A percentile compares a stretch with the other conserved stretches of the same genome.
Evolutionary conservation across 2,113 vertebrate genomes (phyloP).

Genomic region (Riparia riparia): DNA sequence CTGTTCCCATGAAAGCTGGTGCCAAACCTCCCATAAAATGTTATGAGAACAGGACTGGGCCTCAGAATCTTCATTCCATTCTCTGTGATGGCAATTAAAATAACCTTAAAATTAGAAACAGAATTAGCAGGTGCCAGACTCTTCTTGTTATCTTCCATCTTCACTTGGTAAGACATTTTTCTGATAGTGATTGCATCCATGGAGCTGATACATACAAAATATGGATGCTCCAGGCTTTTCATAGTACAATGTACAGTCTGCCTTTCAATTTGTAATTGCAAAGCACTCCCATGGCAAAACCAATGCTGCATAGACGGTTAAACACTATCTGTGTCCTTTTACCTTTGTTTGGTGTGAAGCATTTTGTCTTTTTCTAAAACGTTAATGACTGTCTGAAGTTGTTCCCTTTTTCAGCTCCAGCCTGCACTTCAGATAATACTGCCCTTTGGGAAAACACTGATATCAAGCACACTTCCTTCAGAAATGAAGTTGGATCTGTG

Average conservation of each 20-base stretch:
- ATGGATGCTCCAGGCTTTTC: not conserved
- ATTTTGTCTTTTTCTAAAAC: conserved; percentile 13
- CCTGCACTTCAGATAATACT: not conserved
- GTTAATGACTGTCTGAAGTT: not conserved
- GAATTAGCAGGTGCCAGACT: not conserved
- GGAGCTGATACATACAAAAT: not conserved
- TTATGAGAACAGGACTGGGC: not conserved
- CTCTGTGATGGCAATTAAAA: not conserved
- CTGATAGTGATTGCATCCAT: not conserved
- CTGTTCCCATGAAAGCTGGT: not conserved
- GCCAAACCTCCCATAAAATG: conserved; percentile 16
- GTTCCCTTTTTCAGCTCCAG: not conserved
- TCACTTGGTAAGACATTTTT: not conserved
- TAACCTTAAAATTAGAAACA: not conserved
- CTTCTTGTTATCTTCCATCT: not conserved
- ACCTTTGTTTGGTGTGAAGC: not conserved
- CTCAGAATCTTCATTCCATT: conserved; percentile 1
- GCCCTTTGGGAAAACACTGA: not conserved
- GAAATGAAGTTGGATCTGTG: not conserved
- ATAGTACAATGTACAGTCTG: not conserved
- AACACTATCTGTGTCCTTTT: not conserved
- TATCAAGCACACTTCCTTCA: not conserved
- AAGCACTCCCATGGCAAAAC: not conserved
- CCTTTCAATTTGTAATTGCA: not conserved
- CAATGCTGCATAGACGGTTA: not conserved